Conservation (phyloP, 2,888 invertebrate species). For the Xestia c-nigrum region DNA sequence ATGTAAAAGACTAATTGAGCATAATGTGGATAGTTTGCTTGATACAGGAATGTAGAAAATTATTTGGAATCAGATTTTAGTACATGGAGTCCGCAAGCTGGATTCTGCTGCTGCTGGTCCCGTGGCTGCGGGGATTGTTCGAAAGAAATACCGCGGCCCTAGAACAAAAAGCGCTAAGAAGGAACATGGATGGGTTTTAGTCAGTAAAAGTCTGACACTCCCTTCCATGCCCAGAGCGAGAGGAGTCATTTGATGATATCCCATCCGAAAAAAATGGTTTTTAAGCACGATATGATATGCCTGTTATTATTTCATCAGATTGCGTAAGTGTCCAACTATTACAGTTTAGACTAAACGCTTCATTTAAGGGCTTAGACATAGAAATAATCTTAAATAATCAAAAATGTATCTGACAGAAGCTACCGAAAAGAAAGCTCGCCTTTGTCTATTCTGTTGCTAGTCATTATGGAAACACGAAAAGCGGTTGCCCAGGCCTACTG, state of each 20-base stretch:
- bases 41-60: not conserved
- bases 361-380: not conserved
- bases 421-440: not conserved
- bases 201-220: too few species aligned
- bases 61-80: not conserved
- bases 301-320: not conserved
- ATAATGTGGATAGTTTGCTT: too few species aligned
- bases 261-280: not conserved
- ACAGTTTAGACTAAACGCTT: not conserved
- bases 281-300: not conserved
- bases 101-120: too few species aligned
- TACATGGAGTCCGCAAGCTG: not conserved
- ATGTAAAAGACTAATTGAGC: not conserved
- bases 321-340: not conserved
- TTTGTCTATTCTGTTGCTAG: not conserved
- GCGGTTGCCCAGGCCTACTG: too few species aligned
- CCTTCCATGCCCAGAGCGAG: too few species aligned
- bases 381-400: not conserved
- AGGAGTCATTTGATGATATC: too few species aligned
- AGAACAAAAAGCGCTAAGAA: too few species aligned
- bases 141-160: too few species aligned
- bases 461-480: too few species aligned
- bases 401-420: not conserved
- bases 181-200: too few species aligned
- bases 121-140: too few species aligned